A percentile compares a stretch with the other conserved stretches of the same genome.
These are phyloP conservation scores for Willowsia nigromaculata DNA, from an alignment of 2,888 invertebrate genomes.

Conservation along the genomic window DNA sequence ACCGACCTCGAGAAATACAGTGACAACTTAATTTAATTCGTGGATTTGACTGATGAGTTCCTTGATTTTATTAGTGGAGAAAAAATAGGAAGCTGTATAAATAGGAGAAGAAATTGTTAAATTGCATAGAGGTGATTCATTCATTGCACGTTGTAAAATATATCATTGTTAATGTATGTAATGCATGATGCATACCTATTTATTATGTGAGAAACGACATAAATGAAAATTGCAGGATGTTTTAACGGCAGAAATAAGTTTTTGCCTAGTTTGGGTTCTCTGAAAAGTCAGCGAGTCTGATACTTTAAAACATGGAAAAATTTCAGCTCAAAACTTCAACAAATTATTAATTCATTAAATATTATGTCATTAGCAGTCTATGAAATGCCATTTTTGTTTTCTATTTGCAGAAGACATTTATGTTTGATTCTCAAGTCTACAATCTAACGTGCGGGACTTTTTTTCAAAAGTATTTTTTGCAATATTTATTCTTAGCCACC, in stretches of 20 bases:
- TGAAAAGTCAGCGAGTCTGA: too few relatives aligned
- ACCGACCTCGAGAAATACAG: not conserved
- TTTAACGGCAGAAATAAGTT: not conserved
- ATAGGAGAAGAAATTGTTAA: not conserved
- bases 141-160: not conserved
- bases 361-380: too few relatives aligned
- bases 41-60: conserved; percentile 56
- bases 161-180: not conserved
- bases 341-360: too few relatives aligned
- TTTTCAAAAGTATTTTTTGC: too few relatives aligned
- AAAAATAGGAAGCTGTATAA: not conserved
- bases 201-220: not conserved
- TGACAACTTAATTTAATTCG: conserved; percentile 65
- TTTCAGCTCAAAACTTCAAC: not conserved
- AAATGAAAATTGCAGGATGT: not conserved
- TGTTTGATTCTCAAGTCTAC: too few relatives aligned
- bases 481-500: not conserved
- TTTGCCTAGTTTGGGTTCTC: not conserved
- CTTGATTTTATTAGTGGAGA: conserved; percentile 16
- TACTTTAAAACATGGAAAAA: too few relatives aligned
- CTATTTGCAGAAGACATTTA: too few relatives aligned
- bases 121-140: not conserved
- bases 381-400: too few relatives aligned
- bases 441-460: too few relatives aligned
- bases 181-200: not conserved